phyloP scores from a whole-genome alignment of 1,140 invertebrate species.

The Heliconius melpomene region DNA sequence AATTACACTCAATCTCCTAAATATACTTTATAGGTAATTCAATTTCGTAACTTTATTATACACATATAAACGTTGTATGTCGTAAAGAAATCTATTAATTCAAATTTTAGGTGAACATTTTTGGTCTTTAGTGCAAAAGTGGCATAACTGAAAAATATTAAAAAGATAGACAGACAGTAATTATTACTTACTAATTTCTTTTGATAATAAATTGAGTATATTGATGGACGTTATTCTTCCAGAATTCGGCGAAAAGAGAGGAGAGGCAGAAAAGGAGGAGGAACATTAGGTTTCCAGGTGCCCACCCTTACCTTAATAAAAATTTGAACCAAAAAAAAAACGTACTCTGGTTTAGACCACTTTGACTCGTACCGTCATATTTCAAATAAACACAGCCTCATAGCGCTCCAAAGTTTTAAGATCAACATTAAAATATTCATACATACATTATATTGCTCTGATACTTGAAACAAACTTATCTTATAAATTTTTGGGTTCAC shows the following conservation, averaged over 20 bases:
- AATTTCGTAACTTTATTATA: constrained; percentile 7
- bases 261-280: no score
- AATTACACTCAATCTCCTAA: constrained; percentile 8
- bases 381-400: neutral
- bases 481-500: neutral
- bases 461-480: neutral
- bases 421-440: constrained; percentile 11
- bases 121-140: neutral
- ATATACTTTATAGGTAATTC: constrained; percentile 5
- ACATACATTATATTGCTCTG: neutral
- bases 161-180: neutral
- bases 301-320: no score
- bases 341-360: no score
- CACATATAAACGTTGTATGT: constrained; percentile 7
- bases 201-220: no score
- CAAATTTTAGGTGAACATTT: neutral
- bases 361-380: no score
- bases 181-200: no score
- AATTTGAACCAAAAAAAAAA: no score
- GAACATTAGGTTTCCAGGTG: no score
- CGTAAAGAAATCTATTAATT: constrained; percentile 31
- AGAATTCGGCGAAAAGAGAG: no score
- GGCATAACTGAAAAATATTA: neutral
- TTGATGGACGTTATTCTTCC: no score
- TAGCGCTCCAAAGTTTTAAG: constrained; percentile 19